Evolutionary conservation across 2,113 vertebrate genomes (phyloP).

Genomic region (Stomatorhinus ivindoensis): DNA sequence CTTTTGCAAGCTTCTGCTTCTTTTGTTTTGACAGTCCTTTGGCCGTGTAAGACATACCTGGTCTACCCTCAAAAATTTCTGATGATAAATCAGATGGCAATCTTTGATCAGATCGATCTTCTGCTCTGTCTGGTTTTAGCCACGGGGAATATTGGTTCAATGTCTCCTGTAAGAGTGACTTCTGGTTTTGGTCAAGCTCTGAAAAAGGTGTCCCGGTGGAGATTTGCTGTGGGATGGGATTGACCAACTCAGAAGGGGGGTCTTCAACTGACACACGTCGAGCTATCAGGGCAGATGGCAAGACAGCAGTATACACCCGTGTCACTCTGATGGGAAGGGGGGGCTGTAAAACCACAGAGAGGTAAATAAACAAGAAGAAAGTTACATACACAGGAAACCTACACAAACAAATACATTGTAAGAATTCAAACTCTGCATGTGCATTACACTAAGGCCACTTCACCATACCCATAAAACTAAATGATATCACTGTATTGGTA

Average conservation of each 20-base stretch:
- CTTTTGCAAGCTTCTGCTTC: not conserved
- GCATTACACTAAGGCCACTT: not conserved
- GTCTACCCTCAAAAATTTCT: not conserved
- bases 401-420: not conserved
- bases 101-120: slow-evolving; percentile 25
- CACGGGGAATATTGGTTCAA: slow-evolving; percentile 19
- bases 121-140: slow-evolving; percentile 13
- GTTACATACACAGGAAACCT: not conserved
- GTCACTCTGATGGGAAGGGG: slow-evolving; percentile 58
- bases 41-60: not conserved
- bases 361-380: not conserved
- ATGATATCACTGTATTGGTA: not conserved
- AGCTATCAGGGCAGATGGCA: slow-evolving; percentile 57
- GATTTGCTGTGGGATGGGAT: slow-evolving; percentile 50
- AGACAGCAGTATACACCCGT: slow-evolving; percentile 53
- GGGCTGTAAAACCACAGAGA: slow-evolving; percentile 31
- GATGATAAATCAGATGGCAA: not conserved
- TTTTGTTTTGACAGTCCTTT: not conserved
- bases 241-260: slow-evolving; percentile 48
- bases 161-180: slow-evolving; percentile 26
- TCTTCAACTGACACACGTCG: slow-evolving; percentile 60
- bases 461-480: not conserved
- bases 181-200: slow-evolving; percentile 29
- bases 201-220: slow-evolving; percentile 29
- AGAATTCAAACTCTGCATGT: not conserved